Evolutionary conservation across 2,113 vertebrate species (phyloP).

Genomic region (Psophia crepitans): DNA sequence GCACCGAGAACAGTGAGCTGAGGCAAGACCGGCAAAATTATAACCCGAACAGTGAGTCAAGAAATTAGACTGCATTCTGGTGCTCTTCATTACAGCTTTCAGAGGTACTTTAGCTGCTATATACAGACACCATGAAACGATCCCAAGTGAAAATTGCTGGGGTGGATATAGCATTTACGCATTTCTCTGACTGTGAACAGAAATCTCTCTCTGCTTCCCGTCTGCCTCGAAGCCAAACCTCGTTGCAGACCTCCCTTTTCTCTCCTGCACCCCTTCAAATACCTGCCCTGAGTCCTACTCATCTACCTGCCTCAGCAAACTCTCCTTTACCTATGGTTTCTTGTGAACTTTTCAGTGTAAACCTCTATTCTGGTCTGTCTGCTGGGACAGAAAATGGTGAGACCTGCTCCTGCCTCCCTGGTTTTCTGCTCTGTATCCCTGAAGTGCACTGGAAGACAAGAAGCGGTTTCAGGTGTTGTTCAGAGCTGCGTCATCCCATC

Average conservation of each 20-base stretch:
- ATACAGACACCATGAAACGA: slow-evolving; percentile 48
- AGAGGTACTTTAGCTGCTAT: not conserved
- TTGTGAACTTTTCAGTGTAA: not conserved
- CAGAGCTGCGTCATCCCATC: slow-evolving; percentile 48
- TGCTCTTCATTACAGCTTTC: slow-evolving; percentile 1
- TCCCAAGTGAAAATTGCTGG: slow-evolving; percentile 67
- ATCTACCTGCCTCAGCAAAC: not conserved
- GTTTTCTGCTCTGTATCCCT: slow-evolving; percentile 21
- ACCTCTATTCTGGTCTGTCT: not conserved
- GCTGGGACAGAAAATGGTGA: not conserved
- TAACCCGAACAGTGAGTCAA: not conserved
- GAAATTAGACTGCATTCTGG: slow-evolving; percentile 14
- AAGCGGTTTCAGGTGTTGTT: slow-evolving; percentile 28
- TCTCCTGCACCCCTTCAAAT: not conserved
- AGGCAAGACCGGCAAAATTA: not conserved
- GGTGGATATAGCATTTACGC: slow-evolving; percentile 47
- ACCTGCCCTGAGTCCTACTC: not conserved
- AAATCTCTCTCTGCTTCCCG: slow-evolving; percentile 52
- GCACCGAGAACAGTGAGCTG: not conserved
- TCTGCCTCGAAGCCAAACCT: not conserved
- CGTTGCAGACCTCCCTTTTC: not conserved
- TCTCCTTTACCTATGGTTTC: not conserved
- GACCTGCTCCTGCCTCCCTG: not conserved
- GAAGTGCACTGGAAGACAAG: not conserved
- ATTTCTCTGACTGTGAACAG: slow-evolving; percentile 63